Base-by-base conservation (phyloP, 2,888 invertebrate genomes). In the Ephialtes manifestator region DNA sequence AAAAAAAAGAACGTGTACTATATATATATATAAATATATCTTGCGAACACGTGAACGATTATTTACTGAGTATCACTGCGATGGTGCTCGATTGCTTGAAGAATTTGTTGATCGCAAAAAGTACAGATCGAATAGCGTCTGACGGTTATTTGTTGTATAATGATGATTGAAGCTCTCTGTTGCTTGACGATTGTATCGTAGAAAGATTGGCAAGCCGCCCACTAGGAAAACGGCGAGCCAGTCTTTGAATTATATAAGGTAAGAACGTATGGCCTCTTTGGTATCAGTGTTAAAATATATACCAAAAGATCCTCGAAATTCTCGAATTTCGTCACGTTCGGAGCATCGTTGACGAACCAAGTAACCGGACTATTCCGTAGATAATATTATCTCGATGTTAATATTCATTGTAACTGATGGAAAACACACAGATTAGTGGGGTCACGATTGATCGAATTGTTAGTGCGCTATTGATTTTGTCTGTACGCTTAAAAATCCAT, bases 311-410 rank as follows among this genome's bases (percentile, higher is more conserved):
- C 15, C 58, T n/a, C 53, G 46, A 74, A 71, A 20, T 65, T 60
- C 35, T 18, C 20, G n/a, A 81, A 75, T 46, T 63, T 48, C 13
- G 18, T 53, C 76, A n/a, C 51, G 65, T 51, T 53, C 55, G n/a
- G 46, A 15, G 11, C 43, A 48, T 60, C 65, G 51, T 75, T 15
- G 46, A 67, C 65, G 46, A 70, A n/a, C 13, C 60, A 46, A 20
- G 60, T 70, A 76, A 77, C 67, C 71, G 71, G 67, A 81, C 51
- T 72, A 39, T 70, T 60, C 58, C 78, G 79, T 86, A 85, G 79
- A 77, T 82, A 81, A 83, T 85, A 83, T 81, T 84, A 87, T 86
- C 81, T 86, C 81, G 83, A 87, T 86, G 87, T 87, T 87, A 67
- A 86, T 86, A 85, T 82, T 85, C 86, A 82, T 83, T 87, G 77